Percentiles rank a stretch among this genome's conserved stretches.
These are phyloP conservation scores for Scophthalmus maximus DNA, from an alignment of 2,113 vertebrate species.

Conservation along the genomic window DNA sequence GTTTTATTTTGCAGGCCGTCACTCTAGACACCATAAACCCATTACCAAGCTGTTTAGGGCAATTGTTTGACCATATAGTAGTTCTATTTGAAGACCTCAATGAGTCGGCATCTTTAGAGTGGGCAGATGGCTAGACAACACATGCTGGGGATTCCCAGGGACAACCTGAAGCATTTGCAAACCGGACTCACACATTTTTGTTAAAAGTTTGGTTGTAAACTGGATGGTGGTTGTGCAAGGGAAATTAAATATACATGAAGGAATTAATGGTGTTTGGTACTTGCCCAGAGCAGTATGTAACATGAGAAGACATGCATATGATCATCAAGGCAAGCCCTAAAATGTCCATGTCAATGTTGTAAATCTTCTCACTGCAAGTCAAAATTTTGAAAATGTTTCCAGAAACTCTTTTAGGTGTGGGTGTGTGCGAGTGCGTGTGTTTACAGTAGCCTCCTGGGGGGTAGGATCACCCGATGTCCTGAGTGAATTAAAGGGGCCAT, in stretches of 20 bases:
- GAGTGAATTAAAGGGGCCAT: constrained; percentile 91
- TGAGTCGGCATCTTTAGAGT: constrained; percentile 74
- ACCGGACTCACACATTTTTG: constrained; percentile 46
- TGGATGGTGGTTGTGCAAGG: background rate
- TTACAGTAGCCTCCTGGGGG: constrained; percentile 82
- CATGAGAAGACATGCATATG: background rate
- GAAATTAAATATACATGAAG: background rate
- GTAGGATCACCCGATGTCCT: constrained; percentile 75
- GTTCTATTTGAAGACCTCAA: constrained; percentile 68
- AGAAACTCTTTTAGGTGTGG: background rate
- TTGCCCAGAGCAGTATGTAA: background rate
- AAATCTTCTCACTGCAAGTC: background rate
- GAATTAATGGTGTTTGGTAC: background rate
- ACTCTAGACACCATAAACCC: constrained; percentile 89
- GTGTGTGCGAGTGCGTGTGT: constrained; percentile 39
- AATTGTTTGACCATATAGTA: constrained; percentile 81
- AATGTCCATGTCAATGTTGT: background rate
- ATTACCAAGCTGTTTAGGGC: constrained; percentile 88
- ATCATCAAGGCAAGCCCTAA: background rate
- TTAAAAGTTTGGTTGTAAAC: constrained; percentile 5
- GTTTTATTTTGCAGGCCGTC: constrained; percentile 89
- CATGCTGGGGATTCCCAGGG: constrained; percentile 61
- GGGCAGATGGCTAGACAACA: constrained; percentile 81
- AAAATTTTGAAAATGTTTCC: constrained; percentile 6
- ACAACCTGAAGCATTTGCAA: constrained; percentile 51